Evolutionary conservation across 2,797 vertebrate genomes (phyloP), one percentile per base, ranked within the genome.

Genomic region (Chiloscyllium punctatum): DNA sequence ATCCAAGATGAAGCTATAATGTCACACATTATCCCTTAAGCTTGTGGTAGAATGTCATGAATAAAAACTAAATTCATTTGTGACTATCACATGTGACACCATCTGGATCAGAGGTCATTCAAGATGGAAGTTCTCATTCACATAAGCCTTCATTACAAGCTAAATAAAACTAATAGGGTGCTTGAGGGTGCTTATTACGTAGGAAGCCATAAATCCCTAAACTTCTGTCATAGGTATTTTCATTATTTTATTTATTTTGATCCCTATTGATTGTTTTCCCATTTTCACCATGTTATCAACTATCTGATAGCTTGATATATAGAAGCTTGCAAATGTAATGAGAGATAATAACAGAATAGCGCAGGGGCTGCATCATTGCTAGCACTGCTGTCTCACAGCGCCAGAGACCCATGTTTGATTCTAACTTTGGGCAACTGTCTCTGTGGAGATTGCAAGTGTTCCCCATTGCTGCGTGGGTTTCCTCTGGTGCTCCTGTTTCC

Each of bases 21-120:
- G 74, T 95, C 42, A 68, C 94, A 72, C 48, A 95, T 53, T n/a
- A 95, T 33, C 94, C 68, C n/a, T 92, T 30, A 74, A 77, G 69
- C 74, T 33, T 27, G 30, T 25, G 25, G 6, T 48, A 74, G 48
- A 48, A 30, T 51, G 68, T 37, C 66, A 94, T 69, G 37, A 53
- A 72, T 95, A 51, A 51, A 51, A 95, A 16, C 18, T 51, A 94
- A 51, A 74, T 95, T 5, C 71, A 42, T 30, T 72, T 74, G 11
- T 25, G 72, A 68, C 74, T 74, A n/a, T 95, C 57, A 51, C 69
- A 94, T 94, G 13, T 72, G 48, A 30, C 48, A n/a, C 48, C 30
- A 94, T 71, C n/a, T 94, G 91, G 91, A 69, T 25, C 66, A 94
- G 42, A 48, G 42, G 42, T 48, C 42, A 48, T 48, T 11, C 57